These are phyloP conservation scores for Argya squamiceps DNA, from an alignment of 2,797 vertebrate species.

Conservation along the genomic window DNA sequence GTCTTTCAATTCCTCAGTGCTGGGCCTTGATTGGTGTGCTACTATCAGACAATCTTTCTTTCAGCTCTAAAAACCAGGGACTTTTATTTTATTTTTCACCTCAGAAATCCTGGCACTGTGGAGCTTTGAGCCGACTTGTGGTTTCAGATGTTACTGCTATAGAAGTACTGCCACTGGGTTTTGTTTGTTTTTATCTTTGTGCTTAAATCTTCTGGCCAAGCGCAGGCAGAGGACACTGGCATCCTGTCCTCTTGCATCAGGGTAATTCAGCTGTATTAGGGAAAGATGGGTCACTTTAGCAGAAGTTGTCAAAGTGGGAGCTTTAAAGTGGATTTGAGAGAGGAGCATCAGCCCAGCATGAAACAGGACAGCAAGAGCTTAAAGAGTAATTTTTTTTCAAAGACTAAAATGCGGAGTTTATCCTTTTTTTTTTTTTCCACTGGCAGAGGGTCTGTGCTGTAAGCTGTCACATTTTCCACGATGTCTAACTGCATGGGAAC, in stretches of 20 bases:
- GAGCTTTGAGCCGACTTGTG: not conserved
- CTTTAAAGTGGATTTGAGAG: not conserved
- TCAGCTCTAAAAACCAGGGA: not conserved
- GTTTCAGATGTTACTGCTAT: not conserved
- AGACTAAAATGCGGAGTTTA: not conserved
- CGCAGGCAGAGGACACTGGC: rapidly evolving
- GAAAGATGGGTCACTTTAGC: not conserved
- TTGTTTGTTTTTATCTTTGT: not conserved
- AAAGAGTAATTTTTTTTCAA: not conserved
- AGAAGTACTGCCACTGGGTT: not conserved
- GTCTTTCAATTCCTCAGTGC: not conserved
- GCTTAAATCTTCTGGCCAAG: not conserved
- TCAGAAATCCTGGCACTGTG: rapidly evolving
- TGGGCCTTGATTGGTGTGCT: not conserved
- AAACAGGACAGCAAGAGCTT: not conserved
- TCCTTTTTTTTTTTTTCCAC: not conserved
- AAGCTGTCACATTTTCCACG: not conserved
- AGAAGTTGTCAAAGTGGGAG: not conserved
- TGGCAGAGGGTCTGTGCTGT: not conserved
- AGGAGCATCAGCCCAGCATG: not conserved
- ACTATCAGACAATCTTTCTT: not conserved
- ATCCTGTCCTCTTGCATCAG: not conserved
- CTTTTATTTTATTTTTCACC: not conserved
- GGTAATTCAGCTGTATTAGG: not conserved
- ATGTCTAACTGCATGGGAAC: not conserved